Evolutionary conservation across 2,113 vertebrate genomes (phyloP).

Genomic region (Cariama cristata): DNA sequence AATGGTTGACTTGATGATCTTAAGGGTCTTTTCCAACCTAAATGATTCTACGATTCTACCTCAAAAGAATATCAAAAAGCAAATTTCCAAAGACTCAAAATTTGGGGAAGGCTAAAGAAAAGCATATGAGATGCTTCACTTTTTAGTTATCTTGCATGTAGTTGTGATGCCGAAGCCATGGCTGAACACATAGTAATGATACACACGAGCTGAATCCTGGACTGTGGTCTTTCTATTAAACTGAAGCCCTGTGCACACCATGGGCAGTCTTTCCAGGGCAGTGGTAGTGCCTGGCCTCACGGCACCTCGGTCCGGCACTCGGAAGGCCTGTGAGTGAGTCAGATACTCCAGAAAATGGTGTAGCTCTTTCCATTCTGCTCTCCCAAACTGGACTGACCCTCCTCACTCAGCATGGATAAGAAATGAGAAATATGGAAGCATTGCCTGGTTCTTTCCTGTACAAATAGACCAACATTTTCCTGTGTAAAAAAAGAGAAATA

Average conservation of each 20-base stretch:
- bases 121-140: background rate
- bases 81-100: background rate
- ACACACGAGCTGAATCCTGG: accelerated
- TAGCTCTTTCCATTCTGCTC: background rate
- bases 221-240: background rate
- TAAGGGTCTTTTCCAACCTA: background rate
- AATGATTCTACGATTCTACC: background rate
- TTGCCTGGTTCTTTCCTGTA: background rate
- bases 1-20: background rate
- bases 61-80: background rate
- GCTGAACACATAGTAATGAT: background rate
- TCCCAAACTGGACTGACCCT: background rate
- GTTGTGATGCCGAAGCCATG: background rate
- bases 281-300: background rate
- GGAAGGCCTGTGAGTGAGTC: background rate
- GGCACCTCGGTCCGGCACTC: background rate
- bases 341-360: background rate
- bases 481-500: background rate
- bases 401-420: background rate
- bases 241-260: background rate
- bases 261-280: background rate
- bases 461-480: background rate
- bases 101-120: background rate
- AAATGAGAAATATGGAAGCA: background rate
- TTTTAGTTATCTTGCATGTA: background rate